Evolutionary conservation across 2,797 vertebrate genomes (phyloP).

Genomic region (Coregonus suidteri): DNA sequence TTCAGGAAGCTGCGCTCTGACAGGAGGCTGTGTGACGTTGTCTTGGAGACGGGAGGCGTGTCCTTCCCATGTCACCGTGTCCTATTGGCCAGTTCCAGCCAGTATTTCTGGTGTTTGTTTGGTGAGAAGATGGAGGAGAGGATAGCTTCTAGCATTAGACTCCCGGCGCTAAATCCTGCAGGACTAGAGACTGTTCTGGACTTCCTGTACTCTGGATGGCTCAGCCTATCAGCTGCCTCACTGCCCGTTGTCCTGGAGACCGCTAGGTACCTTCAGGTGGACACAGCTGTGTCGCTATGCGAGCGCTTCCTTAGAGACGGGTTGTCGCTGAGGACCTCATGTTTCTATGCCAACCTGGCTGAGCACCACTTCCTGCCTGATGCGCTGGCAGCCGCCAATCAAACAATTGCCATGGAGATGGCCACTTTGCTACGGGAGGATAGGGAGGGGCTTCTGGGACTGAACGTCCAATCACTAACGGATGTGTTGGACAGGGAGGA

Average conservation of each 20-base stretch:
- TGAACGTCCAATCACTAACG: conserved; percentile 83
- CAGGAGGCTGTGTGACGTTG: conserved; percentile 87
- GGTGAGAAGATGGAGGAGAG: conserved; percentile 87
- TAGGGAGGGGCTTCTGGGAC: conserved; percentile 68
- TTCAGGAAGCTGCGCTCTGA: conserved; percentile 88
- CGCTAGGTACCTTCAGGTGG: conserved; percentile 91
- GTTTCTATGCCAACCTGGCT: conserved; percentile 86
- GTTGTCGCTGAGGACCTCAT: conserved; percentile 82
- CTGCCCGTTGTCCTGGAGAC: conserved; percentile 87
- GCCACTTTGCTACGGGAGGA: conserved; percentile 68
- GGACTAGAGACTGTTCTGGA: conserved; percentile 88
- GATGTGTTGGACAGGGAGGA: conserved; percentile 80
- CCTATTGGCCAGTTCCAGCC: conserved; percentile 89
- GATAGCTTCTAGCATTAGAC: conserved; percentile 73
- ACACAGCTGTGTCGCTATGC: conserved; percentile 84
- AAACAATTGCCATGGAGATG: conserved; percentile 79
- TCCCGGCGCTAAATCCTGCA: conserved; percentile 80
- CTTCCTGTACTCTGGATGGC: conserved; percentile 93
- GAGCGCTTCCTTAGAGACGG: conserved; percentile 84
- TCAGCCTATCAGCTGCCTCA: conserved; percentile 82
- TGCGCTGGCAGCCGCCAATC: conserved; percentile 75
- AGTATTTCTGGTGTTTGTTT: conserved; percentile 95
- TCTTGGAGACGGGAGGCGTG: conserved; percentile 82
- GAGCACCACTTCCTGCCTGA: conserved; percentile 79
- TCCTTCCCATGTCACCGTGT: conserved; percentile 91